Base-by-base conservation (phyloP, 2,888 invertebrate genomes). In the Aleiodes leptofemur region DNA sequence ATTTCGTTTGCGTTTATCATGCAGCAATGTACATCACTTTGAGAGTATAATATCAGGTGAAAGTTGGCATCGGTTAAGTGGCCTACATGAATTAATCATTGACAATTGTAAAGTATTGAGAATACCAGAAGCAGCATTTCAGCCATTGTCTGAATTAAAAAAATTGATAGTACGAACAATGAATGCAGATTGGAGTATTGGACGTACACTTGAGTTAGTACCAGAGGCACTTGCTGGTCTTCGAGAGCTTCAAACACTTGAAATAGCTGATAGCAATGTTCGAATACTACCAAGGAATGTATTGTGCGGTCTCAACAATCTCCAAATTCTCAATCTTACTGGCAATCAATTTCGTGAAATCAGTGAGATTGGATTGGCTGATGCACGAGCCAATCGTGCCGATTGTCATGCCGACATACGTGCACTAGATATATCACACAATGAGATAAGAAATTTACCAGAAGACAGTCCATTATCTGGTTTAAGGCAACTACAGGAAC, bases 251-350 rank as follows among this genome's bases (percentile, higher is more conserved):
- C 95, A 95, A 88, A 92, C 93, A 76, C 91, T 97, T 84, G 95
- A 96, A 90, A 91, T 97, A 89, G 93, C 94, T 86, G 94, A 95
- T 90, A 97, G 96, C 91, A 96, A 96, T 90, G 93, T 97, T 80
- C 93, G 95, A 83, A 93, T 94, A 80, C 89, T 97, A 86, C 96
- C 96, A 59, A 94, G 95, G 82, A 94, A 94, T 83, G 93, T 93
- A 79, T 95, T 96, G 88, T 97, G 97, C 90, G 93, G 94, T 61
- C 90, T 96, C 86, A 93, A 93, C 83, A 96, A 95, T 90, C 91
- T 97, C 77, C 95, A 95, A 88, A 92, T 94, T 80, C 90, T 97
- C 70, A 97, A 97, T 91, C 91, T 97, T 85, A 97, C 97, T 69
- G 92, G 94, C 81, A 97, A 97, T 90, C 94, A 95, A 84, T 93